A percentile compares a stretch with the other conserved stretches of the same genome.
These are phyloP conservation scores for Peromyscus maniculatus DNA, from an alignment of 2,113 vertebrate species.

Conservation along the genomic window DNA sequence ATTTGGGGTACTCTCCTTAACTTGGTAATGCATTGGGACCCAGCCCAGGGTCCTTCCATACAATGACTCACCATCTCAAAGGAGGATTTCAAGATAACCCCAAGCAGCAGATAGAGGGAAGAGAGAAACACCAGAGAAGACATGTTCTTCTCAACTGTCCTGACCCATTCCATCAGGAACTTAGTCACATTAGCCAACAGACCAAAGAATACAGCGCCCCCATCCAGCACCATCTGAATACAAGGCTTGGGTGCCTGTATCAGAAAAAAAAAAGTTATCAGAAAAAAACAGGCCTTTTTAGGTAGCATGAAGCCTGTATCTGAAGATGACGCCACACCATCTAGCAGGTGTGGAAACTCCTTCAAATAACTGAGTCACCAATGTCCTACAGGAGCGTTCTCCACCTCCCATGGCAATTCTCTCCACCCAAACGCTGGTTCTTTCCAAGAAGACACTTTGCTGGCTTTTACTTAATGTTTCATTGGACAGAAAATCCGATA, in stretches of 20 bases:
- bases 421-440: neutral
- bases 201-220: neutral
- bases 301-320: neutral
- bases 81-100: neutral
- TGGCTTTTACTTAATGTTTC: neutral
- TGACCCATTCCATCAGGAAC: neutral
- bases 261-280: neutral
- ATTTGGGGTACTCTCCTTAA: neutral
- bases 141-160: neutral
- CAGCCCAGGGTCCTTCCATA: neutral
- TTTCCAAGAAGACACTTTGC: neutral
- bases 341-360: neutral
- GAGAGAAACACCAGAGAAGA: neutral
- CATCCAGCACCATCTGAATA: too few species aligned
- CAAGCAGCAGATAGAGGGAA: neutral
- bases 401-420: neutral
- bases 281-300: neutral
- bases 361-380: neutral
- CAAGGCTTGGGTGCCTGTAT: neutral
- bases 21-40: neutral
- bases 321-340: neutral
- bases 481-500: neutral
- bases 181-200: neutral
- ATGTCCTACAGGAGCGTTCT: neutral
- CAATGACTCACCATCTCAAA: neutral